Base-by-base conservation (phyloP, 2,888 invertebrate species). In the Sinohyriopsis cumingii region DNA sequence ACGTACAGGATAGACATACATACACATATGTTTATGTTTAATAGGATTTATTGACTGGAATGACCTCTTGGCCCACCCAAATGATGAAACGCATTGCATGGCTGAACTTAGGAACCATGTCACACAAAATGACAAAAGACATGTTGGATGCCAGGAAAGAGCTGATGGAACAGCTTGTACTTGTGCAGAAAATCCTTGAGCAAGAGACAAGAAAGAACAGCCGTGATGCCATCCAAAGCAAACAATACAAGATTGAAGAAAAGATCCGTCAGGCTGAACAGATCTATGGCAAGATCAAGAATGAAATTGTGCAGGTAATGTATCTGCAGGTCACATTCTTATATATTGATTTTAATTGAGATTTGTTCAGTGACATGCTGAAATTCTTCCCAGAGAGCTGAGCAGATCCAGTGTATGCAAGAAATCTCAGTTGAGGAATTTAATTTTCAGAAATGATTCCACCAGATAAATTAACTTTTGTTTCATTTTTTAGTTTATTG, bases 141-240 rank as follows among this genome's bases (percentile, higher is more conserved):
- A 63, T 70, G 53, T 33, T 57, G 22, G 60, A 66, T 19, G 57
- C 65, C 53, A 55, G 55, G 18, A 65, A 33, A 28, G 24, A 67
- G 45, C 56, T 79, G 4, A 9, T 59, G 33, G 55, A 85, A 76
- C 76, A 84, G 57, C 72, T 88, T 56, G 73, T 81, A 59, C 76
- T 84, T 7, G 68, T 73, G 22, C 28, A 69, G 59, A 62, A 61
- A 55, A 59, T 78, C 22, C 57, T 68, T 19, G 28, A 60, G 19
- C 53, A 25, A 5, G 76, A 71, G 53, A 63, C 62, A 3, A 53
- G 61, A 20, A 63, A 59, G 55, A 62, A 65, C 28, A 63, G 66
- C n/a, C 69, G 72, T 12, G 68, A 72, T 22, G 76, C 75, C 24
- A 59, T 83, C 15, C 63, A 77, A n/a, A 66, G 64, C 9, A 68